phyloP scores from a whole-genome alignment of 2,113 vertebrate genomes.

The Actinemys pallida region DNA sequence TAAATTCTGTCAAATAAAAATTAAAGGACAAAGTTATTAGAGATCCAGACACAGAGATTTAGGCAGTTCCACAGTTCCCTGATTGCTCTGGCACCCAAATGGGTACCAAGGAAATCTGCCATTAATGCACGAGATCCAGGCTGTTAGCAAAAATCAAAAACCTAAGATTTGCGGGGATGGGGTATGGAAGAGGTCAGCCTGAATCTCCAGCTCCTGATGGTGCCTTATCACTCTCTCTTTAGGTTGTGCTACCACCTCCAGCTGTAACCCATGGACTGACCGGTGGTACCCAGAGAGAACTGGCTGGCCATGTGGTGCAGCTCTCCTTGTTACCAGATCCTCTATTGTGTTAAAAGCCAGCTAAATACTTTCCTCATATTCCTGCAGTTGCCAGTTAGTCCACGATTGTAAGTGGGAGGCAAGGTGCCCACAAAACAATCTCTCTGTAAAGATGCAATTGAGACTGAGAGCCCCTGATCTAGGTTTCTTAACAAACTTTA shows the following conservation, averaged over 20 bases:
- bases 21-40: neutral
- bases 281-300: neutral
- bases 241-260: neutral
- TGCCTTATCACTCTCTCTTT: neutral
- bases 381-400: neutral
- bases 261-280: neutral
- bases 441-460: neutral
- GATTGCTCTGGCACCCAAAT: neutral
- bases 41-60: neutral
- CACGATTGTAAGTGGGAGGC: neutral
- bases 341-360: neutral
- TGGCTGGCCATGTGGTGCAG: neutral
- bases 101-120: neutral
- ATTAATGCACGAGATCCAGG: neutral
- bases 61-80: neutral
- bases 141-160: neutral
- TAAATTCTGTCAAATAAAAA: constrained; percentile 86
- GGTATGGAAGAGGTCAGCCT: neutral
- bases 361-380: neutral
- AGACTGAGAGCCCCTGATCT: neutral
- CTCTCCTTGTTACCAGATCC: neutral
- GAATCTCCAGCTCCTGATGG: neutral
- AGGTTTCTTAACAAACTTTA: neutral
- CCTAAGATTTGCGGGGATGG: neutral
- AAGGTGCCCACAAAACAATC: neutral